phyloP scores from a whole-genome alignment of 53 echinoderm and acorn worm species.

The Antedon mediterranea region DNA sequence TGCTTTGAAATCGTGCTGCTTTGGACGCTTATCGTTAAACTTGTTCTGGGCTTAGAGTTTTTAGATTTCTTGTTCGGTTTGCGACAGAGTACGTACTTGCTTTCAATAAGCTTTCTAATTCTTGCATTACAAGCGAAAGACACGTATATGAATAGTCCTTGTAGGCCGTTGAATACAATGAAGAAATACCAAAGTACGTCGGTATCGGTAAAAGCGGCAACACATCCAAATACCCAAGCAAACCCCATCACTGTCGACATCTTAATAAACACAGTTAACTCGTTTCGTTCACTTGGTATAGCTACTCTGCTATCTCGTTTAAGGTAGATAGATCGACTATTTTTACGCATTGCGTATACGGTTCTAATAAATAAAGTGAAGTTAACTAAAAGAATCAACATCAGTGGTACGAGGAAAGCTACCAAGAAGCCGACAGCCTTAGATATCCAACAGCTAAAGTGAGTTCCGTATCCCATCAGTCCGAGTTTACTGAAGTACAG shows the following conservation, averaged over 20 bases:
- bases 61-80: background rate
- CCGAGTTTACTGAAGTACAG: constrained; percentile 48
- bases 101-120: constrained; percentile 4
- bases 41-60: background rate
- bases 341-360: constrained; percentile 31
- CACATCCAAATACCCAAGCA: constrained; percentile 54
- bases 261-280: constrained; percentile 43
- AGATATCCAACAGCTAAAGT: constrained; percentile 71
- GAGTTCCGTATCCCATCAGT: constrained; percentile 45
- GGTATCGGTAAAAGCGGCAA: constrained; percentile 38
- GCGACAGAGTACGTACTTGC: background rate
- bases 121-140: constrained; percentile 74
- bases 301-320: constrained; percentile 2
- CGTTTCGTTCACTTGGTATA: constrained; percentile 9
- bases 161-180: constrained; percentile 57
- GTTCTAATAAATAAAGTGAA: constrained; percentile 34
- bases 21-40: background rate
- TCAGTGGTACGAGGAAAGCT: constrained; percentile 52
- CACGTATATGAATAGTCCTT: constrained; percentile 65
- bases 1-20: background rate
- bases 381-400: constrained; percentile 32
- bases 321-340: constrained; percentile 12
- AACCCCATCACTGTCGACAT: constrained; percentile 79
- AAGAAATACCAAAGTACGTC: constrained; percentile 60
- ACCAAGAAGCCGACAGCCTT: constrained; percentile 43